Conservation (phyloP, 2,113 vertebrate species). For the Acrocephalus kingi region DNA sequence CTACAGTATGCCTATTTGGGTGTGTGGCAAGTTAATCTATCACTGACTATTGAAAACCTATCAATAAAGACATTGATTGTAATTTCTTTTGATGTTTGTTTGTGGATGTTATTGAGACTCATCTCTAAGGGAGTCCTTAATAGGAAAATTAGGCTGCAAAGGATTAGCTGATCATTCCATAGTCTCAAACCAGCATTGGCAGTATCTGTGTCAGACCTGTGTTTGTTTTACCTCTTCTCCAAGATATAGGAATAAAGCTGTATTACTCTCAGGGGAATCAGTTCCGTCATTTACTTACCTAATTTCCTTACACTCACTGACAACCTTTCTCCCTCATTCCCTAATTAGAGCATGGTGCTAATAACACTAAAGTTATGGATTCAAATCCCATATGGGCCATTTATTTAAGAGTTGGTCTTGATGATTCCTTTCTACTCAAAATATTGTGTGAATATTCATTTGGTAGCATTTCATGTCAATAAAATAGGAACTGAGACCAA, state of each 20-base stretch:
- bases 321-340: neutral
- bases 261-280: neutral
- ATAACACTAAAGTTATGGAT: neutral
- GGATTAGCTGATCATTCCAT: neutral
- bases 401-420: neutral
- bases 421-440: neutral
- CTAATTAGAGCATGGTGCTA: neutral
- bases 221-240: neutral
- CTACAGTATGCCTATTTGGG: neutral
- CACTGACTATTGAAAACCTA: neutral
- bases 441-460: neutral
- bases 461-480: neutral
- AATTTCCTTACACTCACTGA: neutral
- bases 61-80: neutral
- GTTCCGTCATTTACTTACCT: neutral
- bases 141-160: neutral
- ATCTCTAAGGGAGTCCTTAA: neutral
- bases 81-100: neutral
- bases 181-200: neutral
- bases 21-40: neutral
- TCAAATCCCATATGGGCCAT: neutral
- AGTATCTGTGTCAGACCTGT: neutral
- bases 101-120: neutral
- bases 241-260: neutral
- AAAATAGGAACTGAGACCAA: neutral